Conservation (phyloP, 2,888 invertebrate genomes). For the Polydrusus tereticollis region DNA sequence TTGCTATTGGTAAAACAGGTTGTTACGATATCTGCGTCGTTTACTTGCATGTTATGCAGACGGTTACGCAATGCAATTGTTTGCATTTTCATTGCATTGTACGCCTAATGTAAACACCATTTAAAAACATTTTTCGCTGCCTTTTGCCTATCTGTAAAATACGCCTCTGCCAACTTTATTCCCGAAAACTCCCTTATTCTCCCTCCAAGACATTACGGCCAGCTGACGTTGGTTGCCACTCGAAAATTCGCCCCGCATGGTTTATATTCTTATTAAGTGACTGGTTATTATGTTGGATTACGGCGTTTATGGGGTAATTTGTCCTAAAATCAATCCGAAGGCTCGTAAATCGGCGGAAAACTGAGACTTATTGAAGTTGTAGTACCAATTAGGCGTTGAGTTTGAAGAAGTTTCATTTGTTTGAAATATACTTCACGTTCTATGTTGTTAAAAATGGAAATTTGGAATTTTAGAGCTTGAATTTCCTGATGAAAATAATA, state of each 20-base stretch:
- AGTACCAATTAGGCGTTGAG: conserved; percentile 23
- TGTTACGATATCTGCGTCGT: too few species aligned
- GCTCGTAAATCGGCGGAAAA: conserved; percentile 29
- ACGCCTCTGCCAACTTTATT: conserved; percentile 26
- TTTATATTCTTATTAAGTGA: conserved; percentile 57
- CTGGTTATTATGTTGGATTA: conserved; percentile 55
- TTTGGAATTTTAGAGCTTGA: too few species aligned
- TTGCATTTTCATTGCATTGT: too few species aligned
- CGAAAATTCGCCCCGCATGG: conserved; percentile 49
- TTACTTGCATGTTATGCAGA: too few species aligned
- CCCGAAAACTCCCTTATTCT: conserved; percentile 19
- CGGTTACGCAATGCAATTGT: too few species aligned
- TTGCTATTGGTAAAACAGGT: too few species aligned
- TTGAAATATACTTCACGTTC: not conserved
- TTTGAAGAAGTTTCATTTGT: conserved; percentile 15
- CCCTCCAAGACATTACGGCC: conserved; percentile 43
- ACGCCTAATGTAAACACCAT: too few species aligned
- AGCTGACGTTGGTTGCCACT: conserved; percentile 54
- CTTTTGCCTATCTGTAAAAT: conserved; percentile 12
- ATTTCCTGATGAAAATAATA: too few species aligned
- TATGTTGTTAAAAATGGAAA: too few species aligned
- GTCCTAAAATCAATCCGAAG: conserved; percentile 39
- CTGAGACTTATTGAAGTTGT: conserved; percentile 27
- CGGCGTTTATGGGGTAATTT: conserved; percentile 54
- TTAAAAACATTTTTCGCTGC: not conserved